Evolutionary conservation across 2,888 invertebrate species (phyloP).

Genomic region (Bellardia bayeri): DNA sequence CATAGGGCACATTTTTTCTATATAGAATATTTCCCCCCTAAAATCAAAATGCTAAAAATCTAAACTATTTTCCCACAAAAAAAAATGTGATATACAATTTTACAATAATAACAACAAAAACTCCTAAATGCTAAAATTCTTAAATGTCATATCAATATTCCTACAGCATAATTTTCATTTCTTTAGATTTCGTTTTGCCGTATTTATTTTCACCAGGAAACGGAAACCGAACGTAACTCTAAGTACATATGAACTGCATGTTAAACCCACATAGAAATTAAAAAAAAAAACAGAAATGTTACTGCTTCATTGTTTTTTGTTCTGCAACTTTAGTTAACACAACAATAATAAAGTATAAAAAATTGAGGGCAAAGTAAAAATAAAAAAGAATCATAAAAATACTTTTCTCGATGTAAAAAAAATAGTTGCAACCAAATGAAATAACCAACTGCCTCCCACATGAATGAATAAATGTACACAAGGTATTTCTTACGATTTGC

Average conservation of each 20-base stretch:
- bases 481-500: conserved; percentile 40
- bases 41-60: background rate
- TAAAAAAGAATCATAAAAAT: conserved; percentile 51
- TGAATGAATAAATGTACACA: conserved; percentile 71
- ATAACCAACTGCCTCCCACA: conserved; percentile 77
- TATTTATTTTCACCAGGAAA: conserved; percentile 57
- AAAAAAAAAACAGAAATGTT: conserved; percentile 36
- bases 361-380: conserved; percentile 34
- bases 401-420: conserved; percentile 36
- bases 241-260: conserved; percentile 15
- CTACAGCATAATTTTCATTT: conserved; percentile 16
- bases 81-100: background rate
- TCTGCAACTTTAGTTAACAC: background rate
- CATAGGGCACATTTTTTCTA: background rate
- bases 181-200: conserved; percentile 18
- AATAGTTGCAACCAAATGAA: conserved; percentile 62
- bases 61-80: background rate
- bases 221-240: conserved; percentile 63
- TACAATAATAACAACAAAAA: background rate
- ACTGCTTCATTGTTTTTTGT: conserved; percentile 24
- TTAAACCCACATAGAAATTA: conserved; percentile 43
- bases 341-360: conserved; percentile 1
- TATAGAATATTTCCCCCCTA: background rate
- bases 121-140: background rate
- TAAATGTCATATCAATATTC: background rate